These are phyloP conservation scores for Notarius lentiginosus DNA, from an alignment of 2,113 vertebrate species.

Conservation along the genomic window DNA sequence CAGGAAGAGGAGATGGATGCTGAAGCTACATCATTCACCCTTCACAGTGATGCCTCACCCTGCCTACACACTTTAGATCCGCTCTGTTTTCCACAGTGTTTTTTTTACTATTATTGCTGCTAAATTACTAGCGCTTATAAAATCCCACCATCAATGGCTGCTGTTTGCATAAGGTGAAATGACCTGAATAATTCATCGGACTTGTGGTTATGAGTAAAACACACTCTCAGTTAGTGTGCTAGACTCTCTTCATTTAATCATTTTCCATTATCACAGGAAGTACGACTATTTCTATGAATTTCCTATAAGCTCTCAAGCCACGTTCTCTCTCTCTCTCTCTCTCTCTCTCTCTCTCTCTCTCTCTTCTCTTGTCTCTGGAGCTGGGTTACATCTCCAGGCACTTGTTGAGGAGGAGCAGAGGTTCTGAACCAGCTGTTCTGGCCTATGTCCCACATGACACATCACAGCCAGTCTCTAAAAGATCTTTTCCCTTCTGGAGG, in stretches of 20 bases:
- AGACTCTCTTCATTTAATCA: neutral
- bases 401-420: conserved; percentile 60
- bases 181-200: conserved; percentile 8
- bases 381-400: conserved; percentile 47
- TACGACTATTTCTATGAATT: neutral
- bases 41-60: conserved; percentile 23
- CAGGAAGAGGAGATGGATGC: conserved; percentile 31
- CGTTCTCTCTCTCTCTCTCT: neutral
- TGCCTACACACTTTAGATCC: conserved; percentile 17
- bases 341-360: neutral
- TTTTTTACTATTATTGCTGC: neutral
- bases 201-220: neutral
- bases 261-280: neutral
- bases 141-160: conserved; percentile 13
- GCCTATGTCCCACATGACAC: conserved; percentile 48
- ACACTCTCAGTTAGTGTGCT: neutral
- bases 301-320: neutral
- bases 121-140: conserved; percentile 18
- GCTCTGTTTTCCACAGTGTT: conserved; percentile 3
- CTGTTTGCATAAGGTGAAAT: conserved; percentile 3
- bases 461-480: conserved; percentile 53
- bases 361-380: conserved; percentile 33
- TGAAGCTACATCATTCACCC: conserved; percentile 9
- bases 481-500: conserved; percentile 49
- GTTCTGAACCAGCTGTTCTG: conserved; percentile 59